phyloP scores from a whole-genome alignment of 2,113 vertebrate species.

The Fulica atra region DNA sequence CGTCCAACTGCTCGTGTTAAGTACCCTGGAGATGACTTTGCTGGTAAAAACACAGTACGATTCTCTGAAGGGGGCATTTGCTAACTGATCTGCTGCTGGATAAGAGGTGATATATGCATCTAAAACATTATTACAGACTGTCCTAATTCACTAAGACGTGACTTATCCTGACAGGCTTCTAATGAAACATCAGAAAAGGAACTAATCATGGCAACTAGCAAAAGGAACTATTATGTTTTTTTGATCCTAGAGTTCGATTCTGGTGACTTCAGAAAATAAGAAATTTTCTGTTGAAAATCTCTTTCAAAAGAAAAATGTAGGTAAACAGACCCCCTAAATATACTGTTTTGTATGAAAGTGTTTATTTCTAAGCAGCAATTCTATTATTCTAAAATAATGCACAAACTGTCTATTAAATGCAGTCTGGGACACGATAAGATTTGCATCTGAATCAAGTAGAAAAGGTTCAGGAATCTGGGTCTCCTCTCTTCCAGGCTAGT shows the following conservation, averaged over 20 bases:
- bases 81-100: not conserved
- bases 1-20: not conserved
- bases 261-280: not conserved
- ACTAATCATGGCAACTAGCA: not conserved
- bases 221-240: not conserved
- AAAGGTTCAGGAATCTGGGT: not conserved
- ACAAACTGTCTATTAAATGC: not conserved
- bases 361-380: not conserved
- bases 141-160: not conserved
- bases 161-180: not conserved
- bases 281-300: not conserved
- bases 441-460: not conserved
- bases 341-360: not conserved
- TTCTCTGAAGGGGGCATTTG: not conserved
- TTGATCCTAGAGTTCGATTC: not conserved
- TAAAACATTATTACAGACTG: not conserved
- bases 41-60: not conserved
- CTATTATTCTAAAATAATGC: not conserved
- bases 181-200: not conserved
- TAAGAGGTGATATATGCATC: not conserved
- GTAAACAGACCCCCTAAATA: not conserved
- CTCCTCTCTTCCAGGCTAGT: not conserved
- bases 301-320: not conserved
- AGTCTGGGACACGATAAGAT: accelerated
- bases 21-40: not conserved